A percentile compares a stretch with the other conserved stretches of the same genome.
These are phyloP conservation scores for Tupiocoris notatus DNA, from an alignment of 2,888 invertebrate species.

Conservation along the genomic window DNA sequence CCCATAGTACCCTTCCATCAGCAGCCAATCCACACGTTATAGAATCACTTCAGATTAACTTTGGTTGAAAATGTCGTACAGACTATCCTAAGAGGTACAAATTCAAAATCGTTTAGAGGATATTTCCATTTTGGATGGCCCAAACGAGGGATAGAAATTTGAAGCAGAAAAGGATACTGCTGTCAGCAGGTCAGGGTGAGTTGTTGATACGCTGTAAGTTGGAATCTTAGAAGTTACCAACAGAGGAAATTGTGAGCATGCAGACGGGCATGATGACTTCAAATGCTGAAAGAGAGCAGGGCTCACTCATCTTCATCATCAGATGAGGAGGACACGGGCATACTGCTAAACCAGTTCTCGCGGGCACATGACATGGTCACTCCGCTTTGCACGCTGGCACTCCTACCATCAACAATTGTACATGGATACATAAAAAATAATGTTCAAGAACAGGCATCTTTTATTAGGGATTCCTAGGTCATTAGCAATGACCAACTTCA, in stretches of 20 bases:
- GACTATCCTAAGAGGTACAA: no score
- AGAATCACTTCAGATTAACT: no score
- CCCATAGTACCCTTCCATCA: no score
- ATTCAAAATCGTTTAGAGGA: no score
- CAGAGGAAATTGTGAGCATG: not conserved
- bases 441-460: not conserved
- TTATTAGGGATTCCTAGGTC: no score
- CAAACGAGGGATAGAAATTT: not conserved
- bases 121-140: not conserved
- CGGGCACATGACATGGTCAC: constrained; percentile 53
- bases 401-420: not conserved
- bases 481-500: no score
- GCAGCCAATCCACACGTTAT: no score
- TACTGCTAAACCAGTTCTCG: constrained; percentile 60
- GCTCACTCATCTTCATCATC: constrained; percentile 54
- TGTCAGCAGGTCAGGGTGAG: not conserved
- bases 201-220: no score
- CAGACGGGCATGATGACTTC: not conserved
- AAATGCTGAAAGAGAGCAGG: not conserved
- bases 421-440: not conserved
- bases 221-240: not conserved
- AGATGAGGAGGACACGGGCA: constrained; percentile 59
- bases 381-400: constrained; percentile 42
- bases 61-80: no score
- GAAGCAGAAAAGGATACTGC: not conserved